Evolutionary conservation across 2,113 vertebrate species (phyloP).

Genomic region (Emydocephalus ijimae): DNA sequence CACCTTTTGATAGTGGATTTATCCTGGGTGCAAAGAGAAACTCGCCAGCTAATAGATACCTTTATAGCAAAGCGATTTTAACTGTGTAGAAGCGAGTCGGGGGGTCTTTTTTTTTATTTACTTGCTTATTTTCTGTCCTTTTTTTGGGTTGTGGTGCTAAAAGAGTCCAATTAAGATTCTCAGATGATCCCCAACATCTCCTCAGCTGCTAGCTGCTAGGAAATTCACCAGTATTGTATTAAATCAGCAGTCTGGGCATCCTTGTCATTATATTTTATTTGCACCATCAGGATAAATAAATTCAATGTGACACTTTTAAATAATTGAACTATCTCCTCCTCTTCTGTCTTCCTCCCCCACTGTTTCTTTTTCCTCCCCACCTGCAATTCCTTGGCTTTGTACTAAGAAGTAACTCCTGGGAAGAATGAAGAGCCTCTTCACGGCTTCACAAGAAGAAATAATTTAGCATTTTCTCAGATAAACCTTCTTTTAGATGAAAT

Average conservation of each 20-base stretch:
- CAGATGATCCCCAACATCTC: slow-evolving; percentile 46
- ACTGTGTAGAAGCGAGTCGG: slow-evolving; percentile 1
- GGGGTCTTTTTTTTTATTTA: slow-evolving; percentile 47
- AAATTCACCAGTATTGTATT: slow-evolving; percentile 8
- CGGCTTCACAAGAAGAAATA: too few species aligned
- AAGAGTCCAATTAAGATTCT: slow-evolving; percentile 58
- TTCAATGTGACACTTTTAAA: slow-evolving; percentile 31
- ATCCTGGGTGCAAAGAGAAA: neutral
- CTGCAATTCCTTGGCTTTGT: neutral
- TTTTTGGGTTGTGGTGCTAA: slow-evolving; percentile 4
- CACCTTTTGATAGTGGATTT: slow-evolving; percentile 17
- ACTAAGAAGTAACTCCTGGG: neutral
- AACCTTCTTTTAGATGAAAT: too few species aligned
- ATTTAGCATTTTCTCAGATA: neutral
- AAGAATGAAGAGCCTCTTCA: neutral
- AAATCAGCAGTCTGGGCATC: slow-evolving; percentile 28
- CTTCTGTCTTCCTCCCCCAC: neutral
- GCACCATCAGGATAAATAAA: slow-evolving; percentile 47
- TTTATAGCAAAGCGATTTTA: slow-evolving; percentile 6
- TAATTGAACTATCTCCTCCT: neutral
- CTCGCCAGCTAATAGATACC: slow-evolving; percentile 37
- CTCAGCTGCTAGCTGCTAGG: slow-evolving; percentile 15
- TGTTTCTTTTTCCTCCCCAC: neutral
- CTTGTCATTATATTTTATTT: slow-evolving; percentile 30
- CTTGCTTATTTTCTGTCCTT: slow-evolving; percentile 24